These are phyloP conservation scores for Pristionchus exspectatus DNA, from an alignment of 2,888 invertebrate genomes.

Conservation along the genomic window DNA sequence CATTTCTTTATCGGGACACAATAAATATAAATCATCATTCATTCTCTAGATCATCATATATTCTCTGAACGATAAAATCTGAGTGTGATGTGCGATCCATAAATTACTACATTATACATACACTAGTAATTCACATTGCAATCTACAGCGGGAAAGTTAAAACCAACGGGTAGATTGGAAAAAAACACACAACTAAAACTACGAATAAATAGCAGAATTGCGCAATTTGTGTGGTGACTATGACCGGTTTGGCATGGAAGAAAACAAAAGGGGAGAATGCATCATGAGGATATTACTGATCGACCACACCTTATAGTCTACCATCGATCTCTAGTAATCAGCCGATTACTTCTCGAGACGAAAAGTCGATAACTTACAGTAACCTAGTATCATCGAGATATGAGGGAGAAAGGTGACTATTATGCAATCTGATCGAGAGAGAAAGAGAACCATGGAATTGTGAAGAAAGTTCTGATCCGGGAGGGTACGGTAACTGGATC, in stretches of 20 bases:
- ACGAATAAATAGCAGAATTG: constrained; percentile 22
- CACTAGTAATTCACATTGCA: background rate
- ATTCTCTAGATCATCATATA: constrained; percentile 26
- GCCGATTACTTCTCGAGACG: background rate
- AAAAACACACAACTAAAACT: background rate
- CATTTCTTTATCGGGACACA: background rate
- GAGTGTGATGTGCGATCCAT: background rate
- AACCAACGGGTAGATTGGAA: background rate
- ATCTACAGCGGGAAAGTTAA: constrained; percentile 4
- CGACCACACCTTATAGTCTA: background rate
- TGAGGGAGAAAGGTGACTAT: background rate
- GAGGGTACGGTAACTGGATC: constrained; percentile 36
- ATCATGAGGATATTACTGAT: background rate
- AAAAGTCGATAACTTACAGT: constrained; percentile 16
- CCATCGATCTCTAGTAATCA: background rate
- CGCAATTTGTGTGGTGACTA: background rate
- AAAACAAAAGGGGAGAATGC: background rate
- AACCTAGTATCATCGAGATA: constrained; percentile 32
- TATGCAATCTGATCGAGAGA: constrained; percentile 3
- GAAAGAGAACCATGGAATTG: constrained; percentile 4
- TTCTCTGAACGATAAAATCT: constrained; percentile 27
- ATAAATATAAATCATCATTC: constrained; percentile 2
- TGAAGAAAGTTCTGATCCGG: background rate
- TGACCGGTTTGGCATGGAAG: constrained; percentile 31
- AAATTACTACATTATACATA: constrained; percentile 37